Conservation (phyloP, 2,797 vertebrate genomes). For the Gouania willdenowi region DNA sequence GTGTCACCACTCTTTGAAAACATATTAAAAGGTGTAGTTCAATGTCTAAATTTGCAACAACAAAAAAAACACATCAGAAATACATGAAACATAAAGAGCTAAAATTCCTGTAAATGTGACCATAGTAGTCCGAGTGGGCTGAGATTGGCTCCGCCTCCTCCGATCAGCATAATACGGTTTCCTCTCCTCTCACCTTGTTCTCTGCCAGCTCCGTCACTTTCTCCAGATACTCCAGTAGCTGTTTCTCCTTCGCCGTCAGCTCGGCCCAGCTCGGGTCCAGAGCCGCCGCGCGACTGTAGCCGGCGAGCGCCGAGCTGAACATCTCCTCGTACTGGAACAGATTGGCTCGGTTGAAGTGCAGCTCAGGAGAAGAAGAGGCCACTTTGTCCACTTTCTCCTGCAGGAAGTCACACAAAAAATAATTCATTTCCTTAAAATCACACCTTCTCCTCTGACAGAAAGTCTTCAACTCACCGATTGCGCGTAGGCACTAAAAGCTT, state of each 20-base stretch:
- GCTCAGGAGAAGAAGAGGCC: constrained; percentile 83
- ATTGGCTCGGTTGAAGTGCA: constrained; percentile 86
- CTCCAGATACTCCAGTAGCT: constrained; percentile 81
- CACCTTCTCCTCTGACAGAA: too few relatives aligned
- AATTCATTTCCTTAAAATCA: too few relatives aligned
- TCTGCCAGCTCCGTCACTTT: constrained; percentile 77
- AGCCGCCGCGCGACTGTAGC: constrained; percentile 79
- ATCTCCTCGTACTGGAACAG: constrained; percentile 90
- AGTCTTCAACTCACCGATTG: constrained; percentile 80
- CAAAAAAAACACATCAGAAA: too few relatives aligned
- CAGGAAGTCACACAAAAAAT: background rate
- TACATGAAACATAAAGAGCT: too few relatives aligned
- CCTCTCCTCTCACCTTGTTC: constrained; percentile 78
- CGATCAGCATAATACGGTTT: too few relatives aligned
- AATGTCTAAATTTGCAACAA: too few relatives aligned
- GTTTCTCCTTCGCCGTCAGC: constrained; percentile 77
- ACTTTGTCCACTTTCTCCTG: constrained; percentile 85
- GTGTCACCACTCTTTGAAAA: too few relatives aligned
- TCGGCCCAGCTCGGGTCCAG: constrained; percentile 84
- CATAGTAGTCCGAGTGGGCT: too few relatives aligned
- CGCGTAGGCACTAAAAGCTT: constrained; percentile 86
- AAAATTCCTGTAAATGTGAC: too few relatives aligned
- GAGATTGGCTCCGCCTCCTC: too few relatives aligned
- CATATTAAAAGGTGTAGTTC: too few relatives aligned
- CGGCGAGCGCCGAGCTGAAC: constrained; percentile 81